Percentiles rank a stretch among this genome's conserved stretches.
Conservation (phyloP, 1,140 invertebrate species). For the Dendrolimus punctatus region DNA sequence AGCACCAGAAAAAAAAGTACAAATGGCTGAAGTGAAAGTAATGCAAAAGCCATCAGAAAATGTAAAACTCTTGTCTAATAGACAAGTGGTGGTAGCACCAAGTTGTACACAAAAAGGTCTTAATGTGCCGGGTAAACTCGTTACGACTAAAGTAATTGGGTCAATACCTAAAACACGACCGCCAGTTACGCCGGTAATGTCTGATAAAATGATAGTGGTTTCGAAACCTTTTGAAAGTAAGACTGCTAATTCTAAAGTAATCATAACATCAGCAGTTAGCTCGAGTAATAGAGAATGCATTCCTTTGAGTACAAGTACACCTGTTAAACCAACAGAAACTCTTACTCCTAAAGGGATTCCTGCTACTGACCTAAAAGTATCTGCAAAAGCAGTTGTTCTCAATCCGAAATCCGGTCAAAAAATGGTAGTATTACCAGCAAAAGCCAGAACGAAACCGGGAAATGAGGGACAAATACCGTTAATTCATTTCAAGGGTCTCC, state of each 20-base stretch:
- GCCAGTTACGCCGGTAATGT: conserved; percentile 31
- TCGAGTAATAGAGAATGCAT: conserved; percentile 40
- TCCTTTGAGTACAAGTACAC: conserved; percentile 29
- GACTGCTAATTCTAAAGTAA: conserved; percentile 49
- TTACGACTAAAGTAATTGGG: conserved; percentile 62
- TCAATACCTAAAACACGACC: conserved; percentile 38
- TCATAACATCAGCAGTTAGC: conserved; percentile 48
- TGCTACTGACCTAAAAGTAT: conserved; percentile 65
- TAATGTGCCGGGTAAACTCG: conserved; percentile 49
- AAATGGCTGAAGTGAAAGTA: conserved; percentile 59
- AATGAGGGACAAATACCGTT: conserved; percentile 53
- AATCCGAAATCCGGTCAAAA: conserved; percentile 69
- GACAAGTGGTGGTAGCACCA: conserved; percentile 52
- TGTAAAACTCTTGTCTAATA: conserved; percentile 57
- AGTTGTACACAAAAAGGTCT: conserved; percentile 49
- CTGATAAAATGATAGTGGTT: conserved; percentile 68
- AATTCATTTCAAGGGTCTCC: conserved; percentile 62
- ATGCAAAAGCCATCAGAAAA: conserved; percentile 58
- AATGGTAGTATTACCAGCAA: conserved; percentile 66
- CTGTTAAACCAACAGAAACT: conserved; percentile 42
- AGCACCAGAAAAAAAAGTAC: conserved; percentile 53
- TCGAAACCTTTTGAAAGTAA: conserved; percentile 54
- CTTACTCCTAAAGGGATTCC: conserved; percentile 62
- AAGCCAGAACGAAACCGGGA: conserved; percentile 40
- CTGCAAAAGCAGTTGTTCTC: conserved; percentile 63